Percentiles rank a stretch among this genome's conserved stretches.
phyloP scores from a whole-genome alignment of 2,888 invertebrate genomes.

The Unio delphinus region DNA sequence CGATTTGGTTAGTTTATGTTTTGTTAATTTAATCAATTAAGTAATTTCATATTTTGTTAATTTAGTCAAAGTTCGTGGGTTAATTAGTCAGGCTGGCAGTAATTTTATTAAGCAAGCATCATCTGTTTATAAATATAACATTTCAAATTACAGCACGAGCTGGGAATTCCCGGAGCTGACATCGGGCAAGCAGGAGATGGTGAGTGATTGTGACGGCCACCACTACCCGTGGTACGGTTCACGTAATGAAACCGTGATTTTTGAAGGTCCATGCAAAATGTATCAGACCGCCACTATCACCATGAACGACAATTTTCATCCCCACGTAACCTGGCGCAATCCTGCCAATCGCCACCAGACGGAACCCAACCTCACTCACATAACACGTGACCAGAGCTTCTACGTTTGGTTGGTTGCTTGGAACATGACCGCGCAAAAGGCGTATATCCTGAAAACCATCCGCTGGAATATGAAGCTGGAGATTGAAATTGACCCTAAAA shows the following conservation, averaged over 20 bases:
- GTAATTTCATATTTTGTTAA: too few relatives aligned
- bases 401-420: constrained; percentile 70
- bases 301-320: constrained; percentile 72
- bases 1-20: too few relatives aligned
- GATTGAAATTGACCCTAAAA: constrained; percentile 65
- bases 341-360: constrained; percentile 65
- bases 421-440: constrained; percentile 64
- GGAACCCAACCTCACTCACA: constrained; percentile 66
- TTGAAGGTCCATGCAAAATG: constrained; percentile 64
- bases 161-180: constrained; percentile 72
- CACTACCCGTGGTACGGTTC: constrained; percentile 72
- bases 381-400: constrained; percentile 69
- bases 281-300: constrained; percentile 63
- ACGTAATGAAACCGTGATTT: constrained; percentile 65
- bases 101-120: too few relatives aligned
- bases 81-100: too few relatives aligned
- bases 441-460: constrained; percentile 66
- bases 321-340: constrained; percentile 70
- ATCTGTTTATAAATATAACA: not conserved
- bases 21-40: too few relatives aligned
- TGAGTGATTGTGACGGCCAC: constrained; percentile 71
- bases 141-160: constrained; percentile 62
- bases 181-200: constrained; percentile 67
- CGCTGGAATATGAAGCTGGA: constrained; percentile 68
- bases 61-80: too few relatives aligned